These are phyloP conservation scores for Steromphala cineraria DNA, from an alignment of 2,888 invertebrate species.

Conservation along the genomic window DNA sequence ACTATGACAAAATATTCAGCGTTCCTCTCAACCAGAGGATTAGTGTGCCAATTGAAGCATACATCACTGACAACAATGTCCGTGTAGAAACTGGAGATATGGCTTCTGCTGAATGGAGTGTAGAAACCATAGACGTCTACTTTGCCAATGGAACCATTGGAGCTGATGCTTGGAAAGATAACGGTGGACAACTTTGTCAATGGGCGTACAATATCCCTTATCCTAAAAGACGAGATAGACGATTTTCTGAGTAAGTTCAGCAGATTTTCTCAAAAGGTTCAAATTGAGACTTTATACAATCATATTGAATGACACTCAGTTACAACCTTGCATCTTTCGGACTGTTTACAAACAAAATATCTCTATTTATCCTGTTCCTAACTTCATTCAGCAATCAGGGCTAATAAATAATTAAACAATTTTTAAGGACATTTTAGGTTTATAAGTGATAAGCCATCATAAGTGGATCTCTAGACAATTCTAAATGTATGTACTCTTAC, in stretches of 20 bases:
- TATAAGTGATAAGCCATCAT: too few species aligned
- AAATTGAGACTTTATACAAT: too few species aligned
- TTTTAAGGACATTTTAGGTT: too few species aligned
- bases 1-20: slow-evolving; percentile 19
- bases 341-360: too few species aligned
- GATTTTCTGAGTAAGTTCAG: neutral
- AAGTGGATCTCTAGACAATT: too few species aligned
- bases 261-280: too few species aligned
- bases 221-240: slow-evolving; percentile 15
- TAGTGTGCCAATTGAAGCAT: slow-evolving; percentile 16
- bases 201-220: slow-evolving; percentile 11
- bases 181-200: slow-evolving; percentile 27
- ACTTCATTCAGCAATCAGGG: too few species aligned
- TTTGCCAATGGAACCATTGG: neutral
- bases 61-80: neutral
- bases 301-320: too few species aligned
- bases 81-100: neutral
- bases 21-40: slow-evolving; percentile 25
- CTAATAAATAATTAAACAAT: too few species aligned
- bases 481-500: too few species aligned
- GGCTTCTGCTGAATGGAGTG: neutral
- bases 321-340: too few species aligned
- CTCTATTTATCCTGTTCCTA: too few species aligned
- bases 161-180: slow-evolving; percentile 9
- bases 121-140: slow-evolving; percentile 7